These are phyloP conservation scores for Electrophaes corylata DNA, from an alignment of 2,888 invertebrate genomes.

Conservation along the genomic window DNA sequence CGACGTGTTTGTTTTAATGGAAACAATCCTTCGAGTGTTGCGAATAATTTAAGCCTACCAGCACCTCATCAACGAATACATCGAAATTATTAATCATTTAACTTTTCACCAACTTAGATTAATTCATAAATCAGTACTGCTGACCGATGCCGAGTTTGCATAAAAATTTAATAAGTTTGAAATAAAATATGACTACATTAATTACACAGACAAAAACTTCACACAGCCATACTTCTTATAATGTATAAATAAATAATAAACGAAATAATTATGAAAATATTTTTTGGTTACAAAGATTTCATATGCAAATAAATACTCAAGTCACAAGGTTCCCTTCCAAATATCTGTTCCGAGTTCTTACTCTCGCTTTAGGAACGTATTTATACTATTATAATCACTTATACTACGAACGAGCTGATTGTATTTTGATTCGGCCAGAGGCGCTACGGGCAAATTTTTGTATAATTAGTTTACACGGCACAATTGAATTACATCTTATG, in stretches of 20 bases:
- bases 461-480: conserved; percentile 34
- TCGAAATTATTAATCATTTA: conserved; percentile 44
- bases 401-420: conserved; percentile 41
- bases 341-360: conserved; percentile 46
- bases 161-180: conserved; percentile 43
- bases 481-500: conserved; percentile 23
- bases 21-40: conserved; percentile 35
- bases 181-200: conserved; percentile 64
- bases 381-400: conserved; percentile 41
- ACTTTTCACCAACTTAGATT: conserved; percentile 27
- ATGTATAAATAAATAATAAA: conserved; percentile 72
- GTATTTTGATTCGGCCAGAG: conserved; percentile 35
- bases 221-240: conserved; percentile 81
- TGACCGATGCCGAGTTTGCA: background rate
- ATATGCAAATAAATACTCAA: conserved; percentile 67
- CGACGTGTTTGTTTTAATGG: conserved; percentile 34
- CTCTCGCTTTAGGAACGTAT: conserved; percentile 57
- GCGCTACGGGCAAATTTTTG: conserved; percentile 26
- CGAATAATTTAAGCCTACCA: conserved; percentile 64
- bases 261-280: conserved; percentile 68
- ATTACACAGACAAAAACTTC: conserved; percentile 75
- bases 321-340: conserved; percentile 52
- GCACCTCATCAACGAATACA: conserved; percentile 67
- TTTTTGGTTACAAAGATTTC: conserved; percentile 74
- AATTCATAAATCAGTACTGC: conserved; percentile 22